Evolutionary conservation across 2,888 invertebrate species (phyloP), one percentile per base, ranked within the genome.

Genomic region (Adela reaumurella): DNA sequence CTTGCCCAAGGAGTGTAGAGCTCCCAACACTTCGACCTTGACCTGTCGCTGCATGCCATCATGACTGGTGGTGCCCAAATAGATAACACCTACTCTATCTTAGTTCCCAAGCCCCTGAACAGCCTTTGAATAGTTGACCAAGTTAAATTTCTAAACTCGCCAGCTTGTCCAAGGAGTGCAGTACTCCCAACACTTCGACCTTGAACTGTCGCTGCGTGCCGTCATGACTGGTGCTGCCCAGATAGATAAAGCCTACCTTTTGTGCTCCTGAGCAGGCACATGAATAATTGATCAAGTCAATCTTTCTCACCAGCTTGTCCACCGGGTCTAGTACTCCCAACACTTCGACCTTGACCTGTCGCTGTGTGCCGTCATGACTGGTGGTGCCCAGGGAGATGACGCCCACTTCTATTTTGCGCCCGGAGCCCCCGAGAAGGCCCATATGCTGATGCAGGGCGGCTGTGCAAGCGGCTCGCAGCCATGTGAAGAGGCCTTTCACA

Each of bases 381-480:
- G 92, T 92, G 0, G 93, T 93, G 0, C 93, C 94, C 47, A 94
- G 72, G 1, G 92, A 93, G 55, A 94, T 94, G 0, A 94, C 91
- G 5, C 94, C 94, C 6, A 91, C 84, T 70, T 91, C 90, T 1
- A 91, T 86, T 61, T 82, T 84, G 62, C 83, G 84, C 0, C 85
- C 84, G 0, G 81, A 60, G 0, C 92, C 92, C 0, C 94, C 93
- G 58, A 94, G 71, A 53, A 85, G 76, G 1, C 82, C 82, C 62
- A 88, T 81, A 60, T 91, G 89, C 55, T 91, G 88, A 60, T 92
- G 90, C 1, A 92, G 80, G 0, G 90, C 90, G 0, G 90, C 83
- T 0, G 92, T 89, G 58, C 94, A 94, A 14, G 90, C 74, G 1
- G 90, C 88, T 41, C 94, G 79, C 46, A 90, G 63, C 79, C 86